Base-by-base conservation (phyloP, 2,113 vertebrate species). In the Panurus biarmicus region DNA sequence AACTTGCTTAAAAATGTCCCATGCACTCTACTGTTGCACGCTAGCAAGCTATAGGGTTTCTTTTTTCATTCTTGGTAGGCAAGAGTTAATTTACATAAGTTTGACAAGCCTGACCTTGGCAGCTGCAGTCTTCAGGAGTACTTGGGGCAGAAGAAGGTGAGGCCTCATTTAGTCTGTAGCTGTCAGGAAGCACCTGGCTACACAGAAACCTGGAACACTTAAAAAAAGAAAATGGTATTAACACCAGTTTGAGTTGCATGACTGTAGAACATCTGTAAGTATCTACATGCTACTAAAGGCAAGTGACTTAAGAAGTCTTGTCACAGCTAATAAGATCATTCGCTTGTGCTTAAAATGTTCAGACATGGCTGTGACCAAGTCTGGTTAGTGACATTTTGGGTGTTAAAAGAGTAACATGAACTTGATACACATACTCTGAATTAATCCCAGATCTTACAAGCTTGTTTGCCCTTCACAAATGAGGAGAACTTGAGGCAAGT, bases 151-250 rank as follows among this genome's bases (percentile, higher is more conserved):
- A 82, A 77, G 69, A 45, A 91, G 78, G 31, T 82, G 78, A 93
- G 54, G 40, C 42, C 31, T 73, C 35, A 47, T 25, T 85, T 85
- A 86, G 70, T 50, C 42, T 69, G 38, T 89, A 76, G 54, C 89
- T 89, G 78, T 87, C 62, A 90, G 87, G 87, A 95, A 97, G 67
- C 94, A 95, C 89, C 87, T 96, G 91, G 54, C 60, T n/a, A 7
- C 58, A 73, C 4, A 76, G 85, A 91, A 94, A 71, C 64, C 60
- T 84, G 47, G n/a, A 74, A 60, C 12, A 20, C 14, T 79, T 88
- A 29, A 72, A 93, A 81, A 70, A 58, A 51, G 26, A 40, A 48
- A 84, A 85, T 24, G 38, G 1, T 83, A 31, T 94, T 93, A 44
- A 47, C 57, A 77, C 18, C 22, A 44, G 9, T 69, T 82, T 56